phyloP scores from a whole-genome alignment of 1,140 invertebrate species.

The Tribolium castaneum region DNA sequence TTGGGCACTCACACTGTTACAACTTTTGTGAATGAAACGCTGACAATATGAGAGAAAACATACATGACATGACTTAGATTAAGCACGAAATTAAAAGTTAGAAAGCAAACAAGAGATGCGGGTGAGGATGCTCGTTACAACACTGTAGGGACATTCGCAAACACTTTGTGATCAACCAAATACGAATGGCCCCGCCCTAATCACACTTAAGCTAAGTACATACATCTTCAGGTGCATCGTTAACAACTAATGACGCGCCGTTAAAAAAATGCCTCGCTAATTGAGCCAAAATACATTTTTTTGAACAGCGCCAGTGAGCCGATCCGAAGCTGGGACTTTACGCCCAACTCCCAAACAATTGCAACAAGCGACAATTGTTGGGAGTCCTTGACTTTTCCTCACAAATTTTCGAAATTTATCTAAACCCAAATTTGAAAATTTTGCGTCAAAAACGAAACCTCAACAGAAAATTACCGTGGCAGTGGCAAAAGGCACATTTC shows the following conservation, averaged over 20 bases:
- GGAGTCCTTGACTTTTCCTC: background rate
- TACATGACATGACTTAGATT: constrained; percentile 34
- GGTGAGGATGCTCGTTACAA: constrained; percentile 1
- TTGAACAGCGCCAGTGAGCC: background rate
- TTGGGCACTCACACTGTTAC: constrained; percentile 67
- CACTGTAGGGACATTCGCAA: constrained; percentile 21
- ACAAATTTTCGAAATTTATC: background rate
- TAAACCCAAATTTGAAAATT: background rate
- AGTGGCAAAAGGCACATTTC: background rate
- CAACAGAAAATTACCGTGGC: background rate
- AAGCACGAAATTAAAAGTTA: constrained; percentile 17
- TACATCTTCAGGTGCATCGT: constrained; percentile 7
- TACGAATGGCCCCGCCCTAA: constrained; percentile 24
- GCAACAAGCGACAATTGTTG: background rate
- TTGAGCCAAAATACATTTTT: background rate
- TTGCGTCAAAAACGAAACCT: background rate
- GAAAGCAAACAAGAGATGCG: constrained; percentile 10
- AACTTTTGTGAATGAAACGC: constrained; percentile 40
- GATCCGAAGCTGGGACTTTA: background rate
- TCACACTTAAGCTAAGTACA: background rate
- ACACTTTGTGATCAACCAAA: constrained; percentile 12
- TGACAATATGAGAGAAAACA: constrained; percentile 29
- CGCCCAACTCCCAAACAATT: background rate
- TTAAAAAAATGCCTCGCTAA: background rate
- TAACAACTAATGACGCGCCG: background rate